Base-by-base conservation (phyloP, 1,140 invertebrate species). In the Chelonus insularis region DNA sequence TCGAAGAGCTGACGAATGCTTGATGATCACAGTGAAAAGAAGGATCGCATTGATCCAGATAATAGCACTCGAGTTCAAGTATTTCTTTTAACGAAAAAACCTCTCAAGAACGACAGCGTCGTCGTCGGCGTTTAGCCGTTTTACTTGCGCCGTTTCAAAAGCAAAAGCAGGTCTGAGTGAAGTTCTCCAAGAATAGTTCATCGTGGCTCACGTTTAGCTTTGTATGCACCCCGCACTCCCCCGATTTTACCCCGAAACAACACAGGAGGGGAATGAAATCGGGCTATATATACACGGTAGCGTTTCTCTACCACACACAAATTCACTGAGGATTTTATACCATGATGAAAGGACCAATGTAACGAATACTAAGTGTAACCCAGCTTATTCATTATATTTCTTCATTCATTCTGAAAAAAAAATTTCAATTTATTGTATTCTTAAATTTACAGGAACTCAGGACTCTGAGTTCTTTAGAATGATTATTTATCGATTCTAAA, bases 171-270 rank as follows among this genome's bases (percentile, higher is more conserved):
- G 67, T 76, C 72, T 76, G 71, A 75, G 65, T 79, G 62, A 78
- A 77, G 74, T 79, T 77, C 70, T 79, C 79, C 78, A 74, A 82
- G 78, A 82, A 82, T 82, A 82, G 79, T 80, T 67, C 25, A 37
- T 45, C 51, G 52, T 52, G 45, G 23, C 50, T 52, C 59, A 25
- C 57, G 18, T 54, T 55, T 21, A 55, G 34, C 25, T 25, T 54
- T 41, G 25, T 51, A 29, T 43, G 43, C 41, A 14, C 52, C 59
- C 18, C 51, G 41, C 59, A 61, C 50, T 61, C 45, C 18, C 18
- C 14, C 39, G 14, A 18, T 45, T 61, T 61, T 45, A 55, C 39
- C 41, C 51, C 59, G 29, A 55, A 56, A 56, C 23, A 18, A 21
- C 8, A 32, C 25, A 45, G 45, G 45, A 50, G 52, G 51, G 60